Percentiles rank a stretch among this genome's conserved stretches.
Evolutionary conservation across 2,888 invertebrate species (phyloP).

Genomic region (Ichneumoninae sp.): DNA sequence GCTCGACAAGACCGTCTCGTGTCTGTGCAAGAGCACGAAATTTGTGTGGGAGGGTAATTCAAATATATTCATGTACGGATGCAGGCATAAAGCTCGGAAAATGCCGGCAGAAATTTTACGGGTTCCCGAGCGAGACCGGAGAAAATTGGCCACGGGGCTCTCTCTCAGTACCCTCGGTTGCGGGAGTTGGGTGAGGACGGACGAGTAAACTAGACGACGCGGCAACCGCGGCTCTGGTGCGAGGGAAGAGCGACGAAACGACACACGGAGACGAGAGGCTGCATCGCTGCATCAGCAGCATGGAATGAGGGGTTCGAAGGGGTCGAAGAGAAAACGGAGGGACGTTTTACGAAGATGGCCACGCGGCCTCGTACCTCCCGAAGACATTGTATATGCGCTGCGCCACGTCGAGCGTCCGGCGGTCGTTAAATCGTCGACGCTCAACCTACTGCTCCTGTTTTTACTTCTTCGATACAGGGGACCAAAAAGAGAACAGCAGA

Average conservation of each 20-base stretch:
- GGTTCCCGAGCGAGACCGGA: slow-evolving; percentile 67
- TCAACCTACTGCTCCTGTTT: not conserved
- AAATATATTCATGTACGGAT: slow-evolving; percentile 67
- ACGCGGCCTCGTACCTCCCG: slow-evolving; percentile 27
- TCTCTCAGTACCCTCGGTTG: slow-evolving; percentile 16
- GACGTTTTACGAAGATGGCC: slow-evolving; percentile 58
- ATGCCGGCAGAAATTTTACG: slow-evolving; percentile 76
- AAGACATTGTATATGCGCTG: slow-evolving; percentile 51
- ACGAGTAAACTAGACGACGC: slow-evolving; percentile 50
- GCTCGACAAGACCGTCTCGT: slow-evolving; percentile 29
- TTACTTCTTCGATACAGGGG: slow-evolving; percentile 19
- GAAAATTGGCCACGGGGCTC: slow-evolving; percentile 72
- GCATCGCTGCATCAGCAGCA: slow-evolving; percentile 35
- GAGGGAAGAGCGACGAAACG: slow-evolving; percentile 42
- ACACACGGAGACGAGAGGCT: slow-evolving; percentile 27
- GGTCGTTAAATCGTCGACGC: slow-evolving; percentile 61
- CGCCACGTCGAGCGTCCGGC: slow-evolving; percentile 37
- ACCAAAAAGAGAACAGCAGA: slow-evolving; percentile 22
- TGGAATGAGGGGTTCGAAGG: not conserved
- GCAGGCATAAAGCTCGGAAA: slow-evolving; percentile 72
- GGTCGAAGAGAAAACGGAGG: slow-evolving; percentile 18
- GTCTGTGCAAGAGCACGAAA: slow-evolving; percentile 13
- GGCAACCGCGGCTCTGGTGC: slow-evolving; percentile 49
- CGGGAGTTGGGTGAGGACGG: slow-evolving; percentile 7
- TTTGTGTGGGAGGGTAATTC: slow-evolving; percentile 51